Base-by-base conservation (phyloP, 92 coral and sea anemone genomes). In the Porites evermanni region DNA sequence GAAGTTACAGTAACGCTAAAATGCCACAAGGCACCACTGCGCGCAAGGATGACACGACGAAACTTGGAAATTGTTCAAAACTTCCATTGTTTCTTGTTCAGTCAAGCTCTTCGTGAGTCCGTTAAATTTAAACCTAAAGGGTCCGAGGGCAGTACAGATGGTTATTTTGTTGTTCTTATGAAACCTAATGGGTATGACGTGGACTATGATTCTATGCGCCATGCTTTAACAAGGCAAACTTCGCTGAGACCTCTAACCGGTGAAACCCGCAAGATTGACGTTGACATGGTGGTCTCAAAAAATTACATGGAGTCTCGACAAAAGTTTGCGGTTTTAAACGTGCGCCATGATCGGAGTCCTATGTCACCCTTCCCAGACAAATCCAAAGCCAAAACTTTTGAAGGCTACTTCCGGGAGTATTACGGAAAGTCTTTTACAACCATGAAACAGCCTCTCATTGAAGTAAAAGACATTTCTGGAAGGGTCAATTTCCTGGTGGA, bases 151-250 rank as follows among this genome's bases (percentile, higher is more conserved):
- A 60, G 68, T 1, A 18, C 24, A 9, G 81, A 92, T 84, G 98
- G 99, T 13, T 97, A 89, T 65, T 90, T 93, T 88, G 75, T 97
- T 5, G 98, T 97, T 19, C 81, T 96, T 1, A 13, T 96, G 71
- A 78, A 44, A 66, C 20, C 8, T 12, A 18, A 75, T 6, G 72
- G 80, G 8, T 14, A 56, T 7, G 60, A 44, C 2, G 64, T 88
- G 8, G 93, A 89, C 80, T 81, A 72, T 32, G 75, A 77, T 12
- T 38, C 17, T 50, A 77, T 88, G 79, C 16, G 75, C 20, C 56
- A 56, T 2, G 79, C 78, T 51, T 12, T 83, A 23, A 50, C 14
- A 3, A 61, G 73, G 4, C 52, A 24, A 12, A 24, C 38, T 4
- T 59, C 70, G 6, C 17, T 24, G 4, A 23, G 18, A 9, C 72